Conservation (phyloP, 2,113 vertebrate species). For the Lamprologus lemairii region DNA sequence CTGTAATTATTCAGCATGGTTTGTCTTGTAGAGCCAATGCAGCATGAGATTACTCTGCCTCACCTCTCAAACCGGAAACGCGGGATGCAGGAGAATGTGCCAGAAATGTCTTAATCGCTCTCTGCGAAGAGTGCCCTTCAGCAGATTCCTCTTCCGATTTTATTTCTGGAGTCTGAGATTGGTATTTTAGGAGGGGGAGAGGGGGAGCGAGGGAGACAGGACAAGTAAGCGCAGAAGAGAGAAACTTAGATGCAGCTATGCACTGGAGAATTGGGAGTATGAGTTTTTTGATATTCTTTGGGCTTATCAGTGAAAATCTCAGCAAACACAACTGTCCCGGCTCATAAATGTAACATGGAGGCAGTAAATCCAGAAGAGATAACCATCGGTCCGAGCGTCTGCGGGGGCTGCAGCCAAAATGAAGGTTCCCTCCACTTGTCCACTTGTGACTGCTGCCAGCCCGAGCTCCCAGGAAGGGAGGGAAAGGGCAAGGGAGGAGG, state of each 20-base stretch:
- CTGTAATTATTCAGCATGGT: slow-evolving; percentile 56
- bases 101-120: slow-evolving; percentile 52
- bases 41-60: slow-evolving; percentile 53
- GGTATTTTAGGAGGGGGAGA: neutral
- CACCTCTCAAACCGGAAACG: slow-evolving; percentile 39
- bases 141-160: slow-evolving; percentile 28
- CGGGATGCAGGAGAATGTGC: slow-evolving; percentile 23
- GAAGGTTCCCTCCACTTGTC: slow-evolving; percentile 27
- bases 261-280: slow-evolving; percentile 7
- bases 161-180: slow-evolving; percentile 21
- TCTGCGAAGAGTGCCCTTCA: slow-evolving; percentile 54
- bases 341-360: slow-evolving; percentile 45
- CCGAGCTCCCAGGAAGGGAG: neutral
- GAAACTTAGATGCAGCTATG: neutral
- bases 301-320: slow-evolving; percentile 31
- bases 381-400: neutral
- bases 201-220: neutral
- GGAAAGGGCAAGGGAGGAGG: neutral
- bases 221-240: neutral
- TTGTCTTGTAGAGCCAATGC: slow-evolving; percentile 47
- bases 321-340: slow-evolving; percentile 19
- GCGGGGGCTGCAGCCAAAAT: slow-evolving; percentile 12
- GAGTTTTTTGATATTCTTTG: slow-evolving; percentile 40
- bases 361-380: slow-evolving; percentile 35
- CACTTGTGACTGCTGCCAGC: neutral